phyloP scores from a whole-genome alignment of 2,113 vertebrate genomes.

The Gnathonemus echidnorhynchus region DNA sequence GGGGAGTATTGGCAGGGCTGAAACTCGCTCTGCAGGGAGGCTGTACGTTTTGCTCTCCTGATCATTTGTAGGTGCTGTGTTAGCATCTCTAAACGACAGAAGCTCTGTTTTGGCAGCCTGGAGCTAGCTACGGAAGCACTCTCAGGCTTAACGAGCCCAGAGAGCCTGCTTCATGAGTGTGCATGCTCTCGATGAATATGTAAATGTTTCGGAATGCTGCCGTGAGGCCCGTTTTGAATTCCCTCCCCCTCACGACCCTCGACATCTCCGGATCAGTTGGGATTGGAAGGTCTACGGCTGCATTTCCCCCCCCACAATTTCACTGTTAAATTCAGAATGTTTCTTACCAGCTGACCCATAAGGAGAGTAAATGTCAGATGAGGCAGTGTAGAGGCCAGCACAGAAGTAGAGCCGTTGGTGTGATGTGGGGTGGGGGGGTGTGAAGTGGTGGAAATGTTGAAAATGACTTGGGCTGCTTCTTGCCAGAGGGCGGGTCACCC shows the following conservation, averaged over 20 bases:
- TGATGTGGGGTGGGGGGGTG: background rate
- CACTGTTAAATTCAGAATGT: background rate
- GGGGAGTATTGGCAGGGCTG: background rate
- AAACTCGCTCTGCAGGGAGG: background rate
- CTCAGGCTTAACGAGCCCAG: too few relatives aligned
- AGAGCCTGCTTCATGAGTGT: background rate
- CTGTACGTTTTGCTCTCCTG: background rate
- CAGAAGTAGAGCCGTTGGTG: background rate
- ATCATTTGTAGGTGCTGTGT: background rate
- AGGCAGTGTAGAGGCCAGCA: background rate
- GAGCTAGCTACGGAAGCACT: background rate
- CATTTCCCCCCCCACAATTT: background rate
- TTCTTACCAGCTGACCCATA: slow-evolving; percentile 12
- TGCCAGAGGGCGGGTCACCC: background rate
- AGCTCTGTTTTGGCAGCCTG: background rate
- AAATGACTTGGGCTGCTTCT: background rate
- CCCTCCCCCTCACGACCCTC: background rate
- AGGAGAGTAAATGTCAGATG: background rate
- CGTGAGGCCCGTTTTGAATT: background rate
- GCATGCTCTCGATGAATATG: slow-evolving; percentile 8
- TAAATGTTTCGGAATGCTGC: background rate
- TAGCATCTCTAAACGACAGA: too few relatives aligned
- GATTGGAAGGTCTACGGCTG: background rate
- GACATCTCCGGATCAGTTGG: background rate
- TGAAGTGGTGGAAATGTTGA: background rate